These are phyloP conservation scores for Trachelipus rathkii DNA, from an alignment of 1,140 invertebrate species.

Conservation along the genomic window DNA sequence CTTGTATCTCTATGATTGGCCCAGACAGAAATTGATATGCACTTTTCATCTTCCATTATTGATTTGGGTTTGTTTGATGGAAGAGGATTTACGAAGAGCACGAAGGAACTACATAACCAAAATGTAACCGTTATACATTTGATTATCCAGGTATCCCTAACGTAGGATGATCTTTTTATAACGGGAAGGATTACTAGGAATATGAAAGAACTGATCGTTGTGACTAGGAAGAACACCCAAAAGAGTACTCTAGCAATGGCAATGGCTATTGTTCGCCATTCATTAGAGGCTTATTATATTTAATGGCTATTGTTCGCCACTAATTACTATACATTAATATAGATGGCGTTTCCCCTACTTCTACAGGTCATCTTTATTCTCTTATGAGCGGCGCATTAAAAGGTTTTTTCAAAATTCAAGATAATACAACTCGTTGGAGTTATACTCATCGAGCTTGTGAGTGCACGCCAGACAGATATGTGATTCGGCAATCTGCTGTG, in stretches of 20 bases:
- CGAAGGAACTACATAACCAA: background rate
- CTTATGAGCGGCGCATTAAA: too few relatives aligned
- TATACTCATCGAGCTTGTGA: too few relatives aligned
- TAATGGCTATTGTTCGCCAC: too few relatives aligned
- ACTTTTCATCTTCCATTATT: background rate
- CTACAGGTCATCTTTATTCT: too few relatives aligned
- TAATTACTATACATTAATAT: too few relatives aligned
- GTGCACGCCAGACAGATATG: too few relatives aligned
- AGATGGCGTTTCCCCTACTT: too few relatives aligned
- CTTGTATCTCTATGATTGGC: too few relatives aligned
- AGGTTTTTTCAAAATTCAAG: too few relatives aligned
- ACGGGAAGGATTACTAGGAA: slow-evolving; percentile 55
- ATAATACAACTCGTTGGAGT: too few relatives aligned
- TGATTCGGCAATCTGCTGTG: too few relatives aligned
- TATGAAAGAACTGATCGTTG: slow-evolving; percentile 54
- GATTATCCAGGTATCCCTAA: slow-evolving; percentile 39
- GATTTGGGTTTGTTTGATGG: background rate
- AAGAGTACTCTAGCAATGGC: slow-evolving; percentile 59
- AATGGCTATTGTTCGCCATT: slow-evolving; percentile 52
- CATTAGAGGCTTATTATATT: too few relatives aligned
- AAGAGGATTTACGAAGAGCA: background rate
- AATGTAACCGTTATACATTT: background rate
- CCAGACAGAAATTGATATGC: background rate
- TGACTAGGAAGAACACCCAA: slow-evolving; percentile 58
- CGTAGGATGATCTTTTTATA: slow-evolving; percentile 48